Evolutionary conservation across 2,888 invertebrate species (phyloP), one percentile per base, ranked within the genome.

Genomic region (Plebejus anna): DNA sequence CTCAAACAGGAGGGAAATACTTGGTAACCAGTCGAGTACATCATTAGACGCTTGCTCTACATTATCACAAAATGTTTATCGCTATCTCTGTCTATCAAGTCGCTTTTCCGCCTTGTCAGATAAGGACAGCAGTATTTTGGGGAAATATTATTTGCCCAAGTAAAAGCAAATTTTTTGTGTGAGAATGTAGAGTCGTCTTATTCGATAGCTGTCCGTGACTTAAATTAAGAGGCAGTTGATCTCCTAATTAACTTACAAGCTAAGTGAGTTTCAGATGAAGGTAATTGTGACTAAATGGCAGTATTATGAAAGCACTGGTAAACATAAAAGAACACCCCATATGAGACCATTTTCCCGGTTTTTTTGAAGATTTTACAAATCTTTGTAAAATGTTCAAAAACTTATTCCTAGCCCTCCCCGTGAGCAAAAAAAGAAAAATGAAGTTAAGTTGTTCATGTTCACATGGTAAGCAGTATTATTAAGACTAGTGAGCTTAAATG

Each of bases 401-500:
- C 4, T 71, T 38, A 32, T 55, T 5, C 51, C 55, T 66, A 32
- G 66, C 73, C 51, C 16, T 16, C 28, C 28, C 55, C 4, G 13
- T 51, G 51, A 72, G 47, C 32, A 73, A 28, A 55, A 73, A 42
- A 38, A 6, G 1, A 70, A 42, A 70, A 42, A 28, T 66, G 47
- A 13, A 75, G 78, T 78, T 76, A 57, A 71, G 75, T 76, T 76
- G 77, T 77, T 78, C 71, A 79, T 76, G 77, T 77, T 78, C 71
- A 79, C 79, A 77, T 57, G 75, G 47, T 79, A 70, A 76, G 78
- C 79, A 76, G 76, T 81, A 81, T 80, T 82, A 83, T 87, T 89
- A 90, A 88, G 92, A 92, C 92, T 92, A 92, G 92, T 86, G 86
- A 84, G 80, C 87, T 89, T 90, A 88, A 84, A 88, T 83, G 84